These are phyloP conservation scores for Perizoma flavofasciatum DNA, from an alignment of 2,888 invertebrate genomes.

Conservation along the genomic window DNA sequence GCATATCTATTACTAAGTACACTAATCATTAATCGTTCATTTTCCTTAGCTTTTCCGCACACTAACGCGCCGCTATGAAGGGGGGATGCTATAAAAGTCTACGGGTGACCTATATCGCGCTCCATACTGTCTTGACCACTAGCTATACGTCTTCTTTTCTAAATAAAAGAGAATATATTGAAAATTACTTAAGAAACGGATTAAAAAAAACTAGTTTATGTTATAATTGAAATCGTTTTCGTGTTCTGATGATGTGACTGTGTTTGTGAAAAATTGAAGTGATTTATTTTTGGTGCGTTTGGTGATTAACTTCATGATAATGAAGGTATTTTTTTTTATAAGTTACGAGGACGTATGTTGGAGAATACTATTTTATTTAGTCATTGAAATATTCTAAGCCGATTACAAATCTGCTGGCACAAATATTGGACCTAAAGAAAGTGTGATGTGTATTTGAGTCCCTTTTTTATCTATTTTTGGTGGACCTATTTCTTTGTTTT, in stretches of 20 bases:
- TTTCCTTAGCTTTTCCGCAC: conserved; percentile 25
- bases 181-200: not conserved
- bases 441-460: no score
- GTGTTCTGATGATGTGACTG: conserved; percentile 29
- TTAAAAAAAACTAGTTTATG: not conserved
- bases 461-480: no score
- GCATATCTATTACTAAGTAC: no score
- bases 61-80: conserved; percentile 35
- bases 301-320: conserved; percentile 42
- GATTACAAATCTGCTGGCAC: no score
- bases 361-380: no score
- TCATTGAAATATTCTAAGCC: no score
- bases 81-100: conserved; percentile 69
- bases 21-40: conserved; percentile 14
- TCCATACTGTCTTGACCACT: conserved; percentile 56
- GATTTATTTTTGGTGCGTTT: conserved; percentile 37
- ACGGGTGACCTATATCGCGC: conserved; percentile 72
- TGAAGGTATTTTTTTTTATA: conserved; percentile 44
- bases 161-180: not conserved
- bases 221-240: not conserved
- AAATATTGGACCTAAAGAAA: no score
- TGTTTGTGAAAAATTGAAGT: conserved; percentile 27
- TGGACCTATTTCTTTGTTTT: no score
- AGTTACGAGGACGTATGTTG: no score
- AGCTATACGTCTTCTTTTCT: conserved; percentile 42